These are phyloP conservation scores for Leptobrachium ailaonicum DNA, from an alignment of 2,113 vertebrate genomes.

Conservation along the genomic window DNA sequence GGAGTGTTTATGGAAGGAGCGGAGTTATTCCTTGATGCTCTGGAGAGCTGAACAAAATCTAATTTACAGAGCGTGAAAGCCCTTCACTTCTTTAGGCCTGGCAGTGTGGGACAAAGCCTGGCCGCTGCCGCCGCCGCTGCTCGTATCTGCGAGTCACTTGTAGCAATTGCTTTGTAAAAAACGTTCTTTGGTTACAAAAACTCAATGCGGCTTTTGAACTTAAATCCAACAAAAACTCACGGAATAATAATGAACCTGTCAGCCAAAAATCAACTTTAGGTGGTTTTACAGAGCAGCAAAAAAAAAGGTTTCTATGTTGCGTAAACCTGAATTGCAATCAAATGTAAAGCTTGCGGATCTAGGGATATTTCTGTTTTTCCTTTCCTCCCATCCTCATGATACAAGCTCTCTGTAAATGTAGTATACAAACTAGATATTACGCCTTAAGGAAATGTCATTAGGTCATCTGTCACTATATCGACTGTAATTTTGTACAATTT, in stretches of 20 bases:
- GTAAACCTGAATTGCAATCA: not conserved
- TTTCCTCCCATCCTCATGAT: too few relatives aligned
- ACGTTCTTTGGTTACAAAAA: not conserved
- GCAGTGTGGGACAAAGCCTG: slow-evolving; percentile 35
- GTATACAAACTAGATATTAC: too few relatives aligned
- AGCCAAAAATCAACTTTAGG: not conserved
- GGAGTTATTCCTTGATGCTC: slow-evolving; percentile 28
- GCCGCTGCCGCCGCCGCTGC: not conserved
- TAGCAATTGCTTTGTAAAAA: not conserved
- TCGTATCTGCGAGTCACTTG: slow-evolving; percentile 13
- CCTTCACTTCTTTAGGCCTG: slow-evolving; percentile 16
- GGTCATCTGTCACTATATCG: too few relatives aligned
- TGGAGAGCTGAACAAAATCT: slow-evolving; percentile 24
- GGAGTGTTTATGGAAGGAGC: slow-evolving; percentile 19
- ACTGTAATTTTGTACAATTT: too few relatives aligned
- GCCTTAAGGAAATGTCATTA: too few relatives aligned
- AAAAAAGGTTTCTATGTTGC: not conserved
- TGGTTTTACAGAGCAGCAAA: not conserved
- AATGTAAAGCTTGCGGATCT: not conserved
- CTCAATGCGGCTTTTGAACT: not conserved
- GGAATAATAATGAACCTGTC: not conserved
- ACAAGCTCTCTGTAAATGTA: too few relatives aligned
- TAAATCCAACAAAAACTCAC: not conserved
- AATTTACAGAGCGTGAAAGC: slow-evolving; percentile 42
- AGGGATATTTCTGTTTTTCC: too few relatives aligned